phyloP scores from a whole-genome alignment of 2,797 vertebrate species.

The Eidolon dupreanum region DNA sequence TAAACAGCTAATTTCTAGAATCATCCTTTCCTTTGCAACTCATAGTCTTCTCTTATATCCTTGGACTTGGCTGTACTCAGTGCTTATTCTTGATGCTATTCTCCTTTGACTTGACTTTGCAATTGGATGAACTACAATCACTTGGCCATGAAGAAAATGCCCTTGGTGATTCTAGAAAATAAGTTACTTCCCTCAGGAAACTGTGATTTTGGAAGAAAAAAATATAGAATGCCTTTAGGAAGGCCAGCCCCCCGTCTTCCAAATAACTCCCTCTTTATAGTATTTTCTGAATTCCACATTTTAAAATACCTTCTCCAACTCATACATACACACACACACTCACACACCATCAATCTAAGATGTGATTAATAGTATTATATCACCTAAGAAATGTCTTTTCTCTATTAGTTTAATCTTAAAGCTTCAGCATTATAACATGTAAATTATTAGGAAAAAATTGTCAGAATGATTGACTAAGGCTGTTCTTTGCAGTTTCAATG shows the following conservation, averaged over 20 bases:
- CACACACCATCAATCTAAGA: background rate
- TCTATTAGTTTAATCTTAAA: background rate
- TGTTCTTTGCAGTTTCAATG: background rate
- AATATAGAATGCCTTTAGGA: background rate
- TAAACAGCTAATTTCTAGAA: background rate
- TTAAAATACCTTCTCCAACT: background rate
- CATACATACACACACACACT: background rate
- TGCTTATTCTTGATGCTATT: background rate
- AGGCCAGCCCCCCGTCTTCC: background rate
- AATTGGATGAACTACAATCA: background rate
- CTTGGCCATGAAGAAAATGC: background rate
- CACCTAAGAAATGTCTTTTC: background rate
- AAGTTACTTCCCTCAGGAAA: background rate
- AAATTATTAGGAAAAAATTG: background rate
- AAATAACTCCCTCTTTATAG: background rate
- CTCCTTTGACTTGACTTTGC: background rate
- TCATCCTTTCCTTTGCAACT: background rate
- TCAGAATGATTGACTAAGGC: background rate
- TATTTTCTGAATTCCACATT: background rate
- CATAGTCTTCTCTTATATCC: background rate
- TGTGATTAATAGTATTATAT: background rate
- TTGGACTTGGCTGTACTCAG: background rate
- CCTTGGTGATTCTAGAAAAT: background rate
- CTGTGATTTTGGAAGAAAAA: slow-evolving; percentile 29
- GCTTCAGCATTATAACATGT: background rate